These are phyloP conservation scores for Listronotus bonariensis DNA, from an alignment of 1,140 invertebrate species.

Conservation along the genomic window DNA sequence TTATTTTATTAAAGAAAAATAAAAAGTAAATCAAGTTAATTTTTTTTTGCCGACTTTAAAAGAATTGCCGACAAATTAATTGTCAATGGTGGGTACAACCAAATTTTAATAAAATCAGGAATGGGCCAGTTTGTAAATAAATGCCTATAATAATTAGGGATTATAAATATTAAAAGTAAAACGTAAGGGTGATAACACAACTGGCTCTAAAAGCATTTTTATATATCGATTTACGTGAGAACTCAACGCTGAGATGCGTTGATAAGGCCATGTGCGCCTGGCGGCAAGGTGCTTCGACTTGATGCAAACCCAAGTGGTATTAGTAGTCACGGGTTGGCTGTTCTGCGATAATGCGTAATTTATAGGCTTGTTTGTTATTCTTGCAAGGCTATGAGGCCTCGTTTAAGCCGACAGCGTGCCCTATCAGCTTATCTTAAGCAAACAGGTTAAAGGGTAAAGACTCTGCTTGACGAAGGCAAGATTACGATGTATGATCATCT, in stretches of 20 bases:
- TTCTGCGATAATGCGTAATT: conserved; percentile 43
- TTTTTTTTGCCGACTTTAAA: too few relatives aligned
- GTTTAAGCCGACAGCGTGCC: conserved; percentile 45
- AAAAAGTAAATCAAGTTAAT: too few relatives aligned
- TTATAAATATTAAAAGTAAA: too few relatives aligned
- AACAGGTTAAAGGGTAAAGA: conserved; percentile 35
- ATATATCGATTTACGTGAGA: conserved; percentile 24
- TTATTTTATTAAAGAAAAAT: too few relatives aligned
- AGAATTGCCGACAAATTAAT: too few relatives aligned
- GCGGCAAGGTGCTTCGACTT: conserved; percentile 24
- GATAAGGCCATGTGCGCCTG: conserved; percentile 22
- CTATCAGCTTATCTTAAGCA: conserved; percentile 46
- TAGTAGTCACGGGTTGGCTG: conserved; percentile 27
- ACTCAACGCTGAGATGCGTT: conserved; percentile 23
- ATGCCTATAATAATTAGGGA: too few relatives aligned
- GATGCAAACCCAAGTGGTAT: conserved; percentile 22
- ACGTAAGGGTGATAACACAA: too few relatives aligned
- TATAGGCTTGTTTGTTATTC: conserved; percentile 45
- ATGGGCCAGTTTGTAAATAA: too few relatives aligned
- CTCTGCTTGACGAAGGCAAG: neutral
- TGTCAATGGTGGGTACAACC: too few relatives aligned
- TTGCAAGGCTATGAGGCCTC: conserved; percentile 36
- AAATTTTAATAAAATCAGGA: too few relatives aligned
- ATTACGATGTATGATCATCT: neutral
- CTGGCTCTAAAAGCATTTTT: too few relatives aligned